phyloP scores from a whole-genome alignment of 2,113 vertebrate species.

The Geococcyx californianus region DNA sequence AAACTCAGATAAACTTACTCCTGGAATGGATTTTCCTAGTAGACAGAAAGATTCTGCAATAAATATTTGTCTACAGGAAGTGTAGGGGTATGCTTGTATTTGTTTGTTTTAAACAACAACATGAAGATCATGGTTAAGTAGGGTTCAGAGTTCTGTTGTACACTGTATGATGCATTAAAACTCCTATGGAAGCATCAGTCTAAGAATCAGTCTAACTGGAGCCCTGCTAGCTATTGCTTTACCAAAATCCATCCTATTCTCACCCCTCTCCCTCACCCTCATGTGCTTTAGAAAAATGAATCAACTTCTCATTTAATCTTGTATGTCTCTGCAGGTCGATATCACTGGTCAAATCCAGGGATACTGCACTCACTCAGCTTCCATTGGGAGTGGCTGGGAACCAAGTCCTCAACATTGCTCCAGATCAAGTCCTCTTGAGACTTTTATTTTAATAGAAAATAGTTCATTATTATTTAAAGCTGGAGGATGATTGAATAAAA shows the following conservation, averaged over 20 bases:
- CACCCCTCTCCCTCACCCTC: rapidly evolving
- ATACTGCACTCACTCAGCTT: not conserved
- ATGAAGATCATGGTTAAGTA: not conserved
- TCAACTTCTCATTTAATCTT: not conserved
- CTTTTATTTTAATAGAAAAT: not conserved
- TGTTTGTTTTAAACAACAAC: not conserved
- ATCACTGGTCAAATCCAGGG: not conserved
- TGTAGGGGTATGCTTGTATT: rapidly evolving
- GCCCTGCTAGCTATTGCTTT: rapidly evolving
- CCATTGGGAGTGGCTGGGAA: not conserved
- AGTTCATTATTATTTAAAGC: not conserved
- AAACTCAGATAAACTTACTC: not conserved
- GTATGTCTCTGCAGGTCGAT: rapidly evolving
- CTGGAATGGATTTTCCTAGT: not conserved
- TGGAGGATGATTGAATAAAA: not conserved
- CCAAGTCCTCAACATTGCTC: not conserved
- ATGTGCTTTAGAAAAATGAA: not conserved
- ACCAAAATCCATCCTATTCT: not conserved
- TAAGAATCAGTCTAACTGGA: not conserved
- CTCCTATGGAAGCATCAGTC: not conserved
- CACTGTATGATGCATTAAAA: not conserved
- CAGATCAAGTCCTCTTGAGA: not conserved
- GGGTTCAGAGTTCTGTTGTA: not conserved
- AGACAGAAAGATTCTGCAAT: not conserved
- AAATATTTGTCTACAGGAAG: not conserved